Evolutionary conservation across 1,140 invertebrate genomes (phyloP), one percentile per base, ranked within the genome.

Genomic region (Drosophila insularis): DNA sequence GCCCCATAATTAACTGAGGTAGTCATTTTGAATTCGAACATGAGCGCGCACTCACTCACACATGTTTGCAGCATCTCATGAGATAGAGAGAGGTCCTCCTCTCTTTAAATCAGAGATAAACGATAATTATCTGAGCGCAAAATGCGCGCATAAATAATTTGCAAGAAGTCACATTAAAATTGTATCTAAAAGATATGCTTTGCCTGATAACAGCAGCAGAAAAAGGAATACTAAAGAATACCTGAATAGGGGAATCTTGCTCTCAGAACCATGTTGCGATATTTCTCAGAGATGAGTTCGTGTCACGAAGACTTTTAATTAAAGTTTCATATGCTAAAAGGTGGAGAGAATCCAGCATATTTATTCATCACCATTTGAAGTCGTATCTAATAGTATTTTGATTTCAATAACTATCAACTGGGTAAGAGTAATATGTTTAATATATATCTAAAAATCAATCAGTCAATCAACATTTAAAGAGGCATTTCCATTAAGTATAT

Each of bases 1-100:
- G 89, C 89, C 85, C 81, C 80, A 89, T 91, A 91, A 91, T 91
- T 91, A 91, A 90, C 80, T 91, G 82, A 91, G 90, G 89, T 91
- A 91, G 85, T 91, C 90, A 91, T 91, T 91, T 91, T 89, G 84
- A 79, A 87, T 76, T 68, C 84, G 55, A 79, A 76, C 82, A 89
- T 74, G 69, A 63, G 63, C 71, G 70, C 78, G 64, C 27, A 27
- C 39, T 62, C 61, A 60, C 23, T 43, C 17, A 46, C 19, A 13
- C 37, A 11, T 2, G n/a, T n/a, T n/a, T 21, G 53, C 73, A 80
- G 73, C 80, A 77, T 71, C 79, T 63, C 67, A 63, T 79, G 62
- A 72, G 76, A 78, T 65, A 63, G 62, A 72, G 76, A 78, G 65
- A 68, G 66, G 63, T 74, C 55, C 78, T 74, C 55, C 78, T 74